Conservation (phyloP, 2,113 vertebrate genomes). For the Catharus minimus region DNA sequence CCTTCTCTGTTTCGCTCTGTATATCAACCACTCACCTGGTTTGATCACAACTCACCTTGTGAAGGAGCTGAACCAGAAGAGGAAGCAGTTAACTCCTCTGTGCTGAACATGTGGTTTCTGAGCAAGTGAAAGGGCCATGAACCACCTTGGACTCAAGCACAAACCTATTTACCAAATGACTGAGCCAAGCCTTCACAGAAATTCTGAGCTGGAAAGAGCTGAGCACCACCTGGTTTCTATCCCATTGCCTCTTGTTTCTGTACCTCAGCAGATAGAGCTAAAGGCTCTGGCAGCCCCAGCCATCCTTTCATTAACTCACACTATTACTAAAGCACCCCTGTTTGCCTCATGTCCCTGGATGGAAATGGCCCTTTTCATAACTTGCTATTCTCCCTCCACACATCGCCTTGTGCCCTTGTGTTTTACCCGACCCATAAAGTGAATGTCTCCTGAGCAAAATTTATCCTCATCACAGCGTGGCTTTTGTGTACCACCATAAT, state of each 20-base stretch:
- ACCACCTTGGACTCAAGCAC: not conserved
- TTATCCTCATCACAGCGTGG: not conserved
- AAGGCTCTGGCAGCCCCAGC: not conserved
- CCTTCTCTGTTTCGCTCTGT: not conserved
- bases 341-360: not conserved
- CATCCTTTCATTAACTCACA: not conserved
- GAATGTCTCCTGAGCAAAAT: slow-evolving; percentile 39
- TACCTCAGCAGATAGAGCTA: not conserved
- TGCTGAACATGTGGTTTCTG: not conserved
- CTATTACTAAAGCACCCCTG: not conserved
- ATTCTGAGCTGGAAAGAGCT: not conserved
- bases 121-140: not conserved
- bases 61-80: not conserved
- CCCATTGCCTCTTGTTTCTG: not conserved
- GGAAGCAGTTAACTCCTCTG: not conserved
- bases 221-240: not conserved
- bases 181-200: not conserved
- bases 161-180: not conserved
- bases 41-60: not conserved
- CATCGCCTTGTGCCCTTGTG: not conserved
- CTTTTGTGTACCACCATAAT: slow-evolving; percentile 33
- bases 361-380: not conserved
- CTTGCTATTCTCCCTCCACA: not conserved
- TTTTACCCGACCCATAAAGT: not conserved
- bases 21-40: not conserved